A percentile compares a stretch with the other conserved stretches of the same genome.
phyloP scores from a whole-genome alignment of 2,888 invertebrate species.

The Oasisia sp. region DNA sequence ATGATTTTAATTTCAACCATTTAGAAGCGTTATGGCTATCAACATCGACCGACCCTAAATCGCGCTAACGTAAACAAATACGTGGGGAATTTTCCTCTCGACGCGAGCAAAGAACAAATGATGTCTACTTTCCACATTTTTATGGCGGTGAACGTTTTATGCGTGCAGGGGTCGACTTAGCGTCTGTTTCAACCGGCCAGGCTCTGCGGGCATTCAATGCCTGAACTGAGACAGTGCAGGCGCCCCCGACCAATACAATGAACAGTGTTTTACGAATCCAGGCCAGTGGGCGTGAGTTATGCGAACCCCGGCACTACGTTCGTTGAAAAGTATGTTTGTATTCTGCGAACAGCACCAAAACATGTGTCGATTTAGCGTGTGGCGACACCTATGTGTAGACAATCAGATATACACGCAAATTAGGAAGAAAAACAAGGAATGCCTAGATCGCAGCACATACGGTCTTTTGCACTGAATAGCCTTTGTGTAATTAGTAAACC shows the following conservation, averaged over 20 bases:
- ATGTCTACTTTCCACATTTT: no score
- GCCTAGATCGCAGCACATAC: not conserved
- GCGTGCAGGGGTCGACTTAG: not conserved
- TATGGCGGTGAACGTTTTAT: not conserved
- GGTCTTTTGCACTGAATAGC: not conserved
- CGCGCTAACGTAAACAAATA: not conserved
- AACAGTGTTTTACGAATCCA: not conserved
- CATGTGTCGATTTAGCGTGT: not conserved
- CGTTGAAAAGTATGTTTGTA: not conserved
- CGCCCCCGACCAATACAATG: not conserved
- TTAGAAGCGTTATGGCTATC: no score
- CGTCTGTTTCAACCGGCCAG: not conserved
- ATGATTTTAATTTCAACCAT: no score
- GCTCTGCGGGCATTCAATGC: not conserved
- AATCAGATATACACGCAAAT: not conserved
- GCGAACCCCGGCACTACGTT: not conserved
- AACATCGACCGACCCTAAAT: not conserved
- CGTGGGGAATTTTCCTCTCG: not conserved
- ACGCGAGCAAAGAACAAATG: not conserved
- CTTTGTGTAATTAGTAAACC: not conserved
- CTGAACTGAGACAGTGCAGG: not conserved
- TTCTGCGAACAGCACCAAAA: not conserved
- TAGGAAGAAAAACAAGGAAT: not conserved
- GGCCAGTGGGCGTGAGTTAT: not conserved
- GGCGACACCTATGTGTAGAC: not conserved